Percentiles rank a stretch among this genome's conserved stretches.
Evolutionary conservation across 2,797 vertebrate species (phyloP).

Genomic region (Meriones psammophilus): DNA sequence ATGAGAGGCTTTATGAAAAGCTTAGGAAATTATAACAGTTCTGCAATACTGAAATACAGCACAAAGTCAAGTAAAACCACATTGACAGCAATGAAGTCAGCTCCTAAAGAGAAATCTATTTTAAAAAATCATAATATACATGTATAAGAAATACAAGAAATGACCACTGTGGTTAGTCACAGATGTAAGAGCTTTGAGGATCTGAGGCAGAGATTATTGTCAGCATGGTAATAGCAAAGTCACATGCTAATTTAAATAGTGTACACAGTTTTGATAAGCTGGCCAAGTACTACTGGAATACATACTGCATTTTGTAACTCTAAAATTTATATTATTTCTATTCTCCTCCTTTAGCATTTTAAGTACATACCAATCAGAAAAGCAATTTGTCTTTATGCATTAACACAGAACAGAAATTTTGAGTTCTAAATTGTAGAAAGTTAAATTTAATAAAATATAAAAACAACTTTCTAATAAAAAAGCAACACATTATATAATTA

Average conservation of each 20-base stretch:
- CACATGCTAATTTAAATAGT: slow-evolving; percentile 79
- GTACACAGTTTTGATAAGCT: slow-evolving; percentile 79
- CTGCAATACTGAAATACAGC: slow-evolving; percentile 75
- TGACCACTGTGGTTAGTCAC: slow-evolving; percentile 82
- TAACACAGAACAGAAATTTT: slow-evolving; percentile 74
- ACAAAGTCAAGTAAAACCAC: slow-evolving; percentile 76
- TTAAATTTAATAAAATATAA: slow-evolving; percentile 91
- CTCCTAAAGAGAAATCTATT: slow-evolving; percentile 81
- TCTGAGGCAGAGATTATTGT: not conserved
- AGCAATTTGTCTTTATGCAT: slow-evolving; percentile 73
- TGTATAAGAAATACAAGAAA: slow-evolving; percentile 82
- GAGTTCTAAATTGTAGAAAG: slow-evolving; percentile 78
- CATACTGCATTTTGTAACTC: slow-evolving; percentile 64
- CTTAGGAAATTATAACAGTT: slow-evolving; percentile 63
- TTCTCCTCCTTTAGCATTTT: slow-evolving; percentile 77
- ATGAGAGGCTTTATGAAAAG: slow-evolving; percentile 62
- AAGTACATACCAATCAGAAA: slow-evolving; percentile 74
- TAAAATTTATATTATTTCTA: slow-evolving; percentile 67
- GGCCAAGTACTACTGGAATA: slow-evolving; percentile 77
- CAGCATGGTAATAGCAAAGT: slow-evolving; percentile 76
- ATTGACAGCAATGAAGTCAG: slow-evolving; percentile 76
- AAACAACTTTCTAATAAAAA: slow-evolving; percentile 96
- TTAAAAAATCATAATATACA: slow-evolving; percentile 76
- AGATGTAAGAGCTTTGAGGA: slow-evolving; percentile 80
- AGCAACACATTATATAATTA: slow-evolving; percentile 91